Evolutionary conservation across 2,888 invertebrate species (phyloP).

Genomic region (Biston stratarius): DNA sequence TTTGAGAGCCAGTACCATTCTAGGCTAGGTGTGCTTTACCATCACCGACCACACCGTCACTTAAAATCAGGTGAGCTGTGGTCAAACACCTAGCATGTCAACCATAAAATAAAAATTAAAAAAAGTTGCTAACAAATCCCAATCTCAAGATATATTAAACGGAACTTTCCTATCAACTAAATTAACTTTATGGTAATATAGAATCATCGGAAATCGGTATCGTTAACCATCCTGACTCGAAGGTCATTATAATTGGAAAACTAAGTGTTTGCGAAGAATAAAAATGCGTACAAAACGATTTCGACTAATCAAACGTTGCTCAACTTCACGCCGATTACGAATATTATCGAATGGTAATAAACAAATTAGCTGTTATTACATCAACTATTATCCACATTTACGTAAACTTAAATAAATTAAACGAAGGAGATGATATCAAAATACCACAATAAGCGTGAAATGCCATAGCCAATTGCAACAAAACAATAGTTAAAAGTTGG

Average conservation of each 20-base stretch:
- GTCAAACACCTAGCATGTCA: too few relatives aligned
- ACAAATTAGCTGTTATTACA: conserved; percentile 43
- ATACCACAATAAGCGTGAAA: conserved; percentile 52
- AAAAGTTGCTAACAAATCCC: not conserved
- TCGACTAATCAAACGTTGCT: conserved; percentile 51
- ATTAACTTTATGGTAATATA: conserved; percentile 8
- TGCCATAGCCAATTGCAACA: conserved; percentile 51
- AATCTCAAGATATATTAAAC: not conserved
- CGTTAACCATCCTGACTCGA: conserved; percentile 21
- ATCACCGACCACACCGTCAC: too few relatives aligned
- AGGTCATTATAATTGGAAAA: conserved; percentile 33
- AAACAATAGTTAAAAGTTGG: conserved; percentile 37
- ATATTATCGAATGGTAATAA: conserved; percentile 40
- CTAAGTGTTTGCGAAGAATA: conserved; percentile 24
- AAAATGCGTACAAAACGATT: conserved; percentile 43
- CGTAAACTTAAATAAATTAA: conserved; percentile 38
- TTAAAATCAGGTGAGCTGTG: too few relatives aligned
- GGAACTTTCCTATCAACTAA: conserved; percentile 4
- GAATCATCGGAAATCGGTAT: conserved; percentile 25
- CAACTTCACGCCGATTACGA: conserved; percentile 50
- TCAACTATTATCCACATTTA: conserved; percentile 42
- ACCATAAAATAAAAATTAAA: too few relatives aligned
- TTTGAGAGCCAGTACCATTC: too few relatives aligned
- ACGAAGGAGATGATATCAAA: conserved; percentile 32
- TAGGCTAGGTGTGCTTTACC: too few relatives aligned